Evolutionary conservation across 2,113 vertebrate genomes (phyloP), one percentile per base, ranked within the genome.

Genomic region (Prochilodus magdalenae): DNA sequence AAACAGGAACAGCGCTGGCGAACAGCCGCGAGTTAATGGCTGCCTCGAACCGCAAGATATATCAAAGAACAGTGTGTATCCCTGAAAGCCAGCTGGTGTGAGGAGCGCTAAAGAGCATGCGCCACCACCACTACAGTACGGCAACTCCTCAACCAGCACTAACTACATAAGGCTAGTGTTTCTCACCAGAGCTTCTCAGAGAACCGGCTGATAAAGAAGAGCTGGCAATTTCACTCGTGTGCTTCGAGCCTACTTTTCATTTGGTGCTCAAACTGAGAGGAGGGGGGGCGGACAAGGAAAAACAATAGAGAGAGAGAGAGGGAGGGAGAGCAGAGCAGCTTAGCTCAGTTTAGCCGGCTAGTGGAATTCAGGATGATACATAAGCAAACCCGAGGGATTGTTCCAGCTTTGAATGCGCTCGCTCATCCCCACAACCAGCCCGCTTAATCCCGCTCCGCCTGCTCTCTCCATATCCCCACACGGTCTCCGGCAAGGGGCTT

Each of bases 361-460:
- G 16, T 79, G 84, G 81, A 84, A 90, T 88, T 85, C 81, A 87
- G 77, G 51, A 66, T 20, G 53, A 47, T 5, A 49, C 74, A 57
- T 40, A 66, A 62, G 44, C 71, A 87, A 84, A 86, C 29, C 84
- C 76, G 51, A 69, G 2, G 66, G 63, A 80, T 62, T 86, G 67
- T 84, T 79, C 77, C 77, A 84, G 51, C 65, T 18, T n/a, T 63
- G 12, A 73, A 81, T 53, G 57, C 71, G 36, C 36, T 75, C 26
- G 47, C 66, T 53, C 66, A 75, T 53, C 33, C 53, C 65, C 30
- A 18, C 65, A 73, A 77, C 6, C 82, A 22, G 40, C 47, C 24
- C 26, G 33, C 47, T 86, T 91, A 92, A 93, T 92, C 89, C 87
- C 65, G 79, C 75, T 88, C 86, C 62, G 73, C 69, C 60, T 33